Evolutionary conservation across 2,797 vertebrate species (phyloP), one percentile per base, ranked within the genome.

Genomic region (Danio choprae): DNA sequence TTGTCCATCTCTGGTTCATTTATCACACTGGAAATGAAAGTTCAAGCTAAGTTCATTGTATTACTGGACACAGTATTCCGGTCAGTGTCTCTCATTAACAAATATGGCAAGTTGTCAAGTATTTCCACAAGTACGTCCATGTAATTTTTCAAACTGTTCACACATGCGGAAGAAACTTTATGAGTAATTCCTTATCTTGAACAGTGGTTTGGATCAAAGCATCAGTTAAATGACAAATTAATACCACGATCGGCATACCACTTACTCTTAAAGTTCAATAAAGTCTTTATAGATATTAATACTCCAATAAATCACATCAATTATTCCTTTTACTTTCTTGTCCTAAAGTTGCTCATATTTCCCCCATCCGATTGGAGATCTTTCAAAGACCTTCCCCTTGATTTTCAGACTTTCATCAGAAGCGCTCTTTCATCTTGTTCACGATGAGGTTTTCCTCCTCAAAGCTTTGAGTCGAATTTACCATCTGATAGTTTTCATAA

Each of bases 401-500:
- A 80, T 74, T 75, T 22, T 60, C 36, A 71, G 81, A 81, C 51
- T 56, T 84, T 71, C 67, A 80, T 83, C 29, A 74, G 40, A 73
- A 65, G 22, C 22, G 55, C 16, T 75, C 62, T 84, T 83, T 84
- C 62, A 82, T 83, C 60, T 80, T 79, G 79, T 82, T 73, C 74
- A 65, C 36, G 9, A 22, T 67, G 29, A 50, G 70, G 62, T 56
- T 43, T 56, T 67, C 77, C 62, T 86, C n/a, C 59, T 83, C n/a
- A 56, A 80, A 60, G 74, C 48, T 69, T 79, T 40, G 7, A 15
- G 82, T 58, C 77, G 71, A 85, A 87, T 88, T 86, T 77, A 75
- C 60, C 50, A 56, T 56, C 11, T 29, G 50, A 12, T 50, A n/a
- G 36, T 18, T 77, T 77, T 67, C 16, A 56, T 67, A 77, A 65